Conservation (phyloP, 2,797 vertebrate genomes). For the Carcharodon carcharias region DNA sequence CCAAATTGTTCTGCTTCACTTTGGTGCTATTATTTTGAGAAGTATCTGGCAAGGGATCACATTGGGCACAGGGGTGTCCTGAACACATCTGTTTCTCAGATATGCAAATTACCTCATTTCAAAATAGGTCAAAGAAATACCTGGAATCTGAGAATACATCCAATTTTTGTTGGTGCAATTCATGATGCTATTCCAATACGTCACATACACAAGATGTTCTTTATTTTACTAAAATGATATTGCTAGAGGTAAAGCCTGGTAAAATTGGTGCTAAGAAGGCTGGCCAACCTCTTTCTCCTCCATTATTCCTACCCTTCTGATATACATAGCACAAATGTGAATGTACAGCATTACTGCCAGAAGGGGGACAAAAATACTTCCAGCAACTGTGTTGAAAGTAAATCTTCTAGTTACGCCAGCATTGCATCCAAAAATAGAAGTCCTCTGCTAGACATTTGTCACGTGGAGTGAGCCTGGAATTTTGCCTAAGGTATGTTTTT, state of each 20-base stretch:
- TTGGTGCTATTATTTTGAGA: neutral
- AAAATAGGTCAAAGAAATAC: slow-evolving; percentile 34
- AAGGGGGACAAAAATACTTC: neutral
- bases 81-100: neutral
- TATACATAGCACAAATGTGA: neutral
- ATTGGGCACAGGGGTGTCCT: neutral
- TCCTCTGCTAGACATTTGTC: neutral
- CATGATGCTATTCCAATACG: neutral
- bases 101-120: neutral
- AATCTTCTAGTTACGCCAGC: neutral
- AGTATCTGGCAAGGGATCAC: neutral
- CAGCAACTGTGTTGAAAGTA: neutral
- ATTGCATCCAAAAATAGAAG: neutral
- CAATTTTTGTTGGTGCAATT: neutral
- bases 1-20: neutral
- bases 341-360: neutral
- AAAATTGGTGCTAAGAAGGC: neutral
- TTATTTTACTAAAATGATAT: neutral
- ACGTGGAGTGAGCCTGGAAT: neutral
- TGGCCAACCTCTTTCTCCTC: neutral
- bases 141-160: slow-evolving; percentile 5
- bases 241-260: neutral
- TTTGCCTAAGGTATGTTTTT: neutral
- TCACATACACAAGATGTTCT: neutral
- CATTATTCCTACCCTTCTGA: neutral